Evolutionary conservation across 2,113 vertebrate species (phyloP).

Genomic region (Dunckerocampus dactyliophorus): DNA sequence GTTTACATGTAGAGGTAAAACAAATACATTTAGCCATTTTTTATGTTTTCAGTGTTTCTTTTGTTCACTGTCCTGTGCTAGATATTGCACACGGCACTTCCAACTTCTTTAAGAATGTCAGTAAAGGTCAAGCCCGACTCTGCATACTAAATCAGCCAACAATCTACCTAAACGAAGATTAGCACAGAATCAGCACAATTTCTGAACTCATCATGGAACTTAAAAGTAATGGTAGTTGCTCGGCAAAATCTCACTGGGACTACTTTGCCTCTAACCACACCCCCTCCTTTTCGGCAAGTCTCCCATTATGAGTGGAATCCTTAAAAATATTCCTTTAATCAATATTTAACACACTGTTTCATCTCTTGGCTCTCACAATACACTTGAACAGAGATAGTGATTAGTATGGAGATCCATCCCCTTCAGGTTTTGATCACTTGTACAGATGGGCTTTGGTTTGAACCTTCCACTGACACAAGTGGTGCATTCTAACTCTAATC

Average conservation of each 20-base stretch:
- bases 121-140: constrained; percentile 25
- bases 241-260: constrained; percentile 41
- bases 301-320: constrained; percentile 45
- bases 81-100: constrained; percentile 13
- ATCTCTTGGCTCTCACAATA: constrained; percentile 54
- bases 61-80: neutral
- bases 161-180: constrained; percentile 12
- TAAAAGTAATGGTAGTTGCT: constrained; percentile 37
- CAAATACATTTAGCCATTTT: no score
- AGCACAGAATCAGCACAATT: constrained; percentile 48
- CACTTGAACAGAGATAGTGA: constrained; percentile 37
- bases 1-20: constrained; percentile 1
- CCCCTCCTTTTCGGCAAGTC: constrained; percentile 46
- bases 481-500: constrained; percentile 33
- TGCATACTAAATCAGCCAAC: constrained; percentile 40
- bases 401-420: constrained; percentile 53
- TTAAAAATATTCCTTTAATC: constrained; percentile 66
- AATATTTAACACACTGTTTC: constrained; percentile 62
- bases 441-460: constrained; percentile 49
- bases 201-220: constrained; percentile 41
- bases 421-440: constrained; percentile 50
- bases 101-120: constrained; percentile 26
- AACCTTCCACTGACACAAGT: constrained; percentile 29
- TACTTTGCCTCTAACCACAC: constrained; percentile 46
- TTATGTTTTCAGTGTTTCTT: no score